phyloP scores from a whole-genome alignment of 2,113 vertebrate genomes.

The Pongo abelii region DNA sequence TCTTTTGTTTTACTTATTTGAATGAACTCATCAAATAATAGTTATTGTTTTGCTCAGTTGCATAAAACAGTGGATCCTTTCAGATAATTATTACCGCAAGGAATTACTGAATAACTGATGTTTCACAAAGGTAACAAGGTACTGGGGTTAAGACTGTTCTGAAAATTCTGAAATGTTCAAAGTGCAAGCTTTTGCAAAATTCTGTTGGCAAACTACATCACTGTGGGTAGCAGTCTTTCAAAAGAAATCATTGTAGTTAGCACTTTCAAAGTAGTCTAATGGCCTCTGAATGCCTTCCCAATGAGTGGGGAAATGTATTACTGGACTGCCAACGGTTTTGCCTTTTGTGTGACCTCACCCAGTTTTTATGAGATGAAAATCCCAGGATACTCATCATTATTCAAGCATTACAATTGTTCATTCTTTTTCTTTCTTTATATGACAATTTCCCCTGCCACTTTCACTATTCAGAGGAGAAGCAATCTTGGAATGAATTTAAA shows the following conservation, averaged over 20 bases:
- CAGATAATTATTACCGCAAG: not conserved
- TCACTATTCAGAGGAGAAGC: not conserved
- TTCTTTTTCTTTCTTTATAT: constrained; percentile 62
- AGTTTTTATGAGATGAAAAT: constrained; percentile 55
- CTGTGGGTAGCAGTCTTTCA: not conserved
- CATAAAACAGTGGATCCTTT: not conserved
- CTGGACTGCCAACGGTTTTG: constrained; percentile 45
- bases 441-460: constrained; percentile 37
- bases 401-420: constrained; percentile 47
- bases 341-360: constrained; percentile 34
- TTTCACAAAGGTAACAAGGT: not conserved
- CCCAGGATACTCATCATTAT: constrained; percentile 41
- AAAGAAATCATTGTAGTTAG: not conserved
- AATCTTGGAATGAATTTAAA: constrained; percentile 37
- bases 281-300: constrained; percentile 70
- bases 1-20: not conserved
- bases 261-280: constrained; percentile 68
- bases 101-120: not conserved
- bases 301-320: constrained; percentile 55
- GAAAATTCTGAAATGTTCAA: constrained; percentile 65
- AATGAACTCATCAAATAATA: not conserved
- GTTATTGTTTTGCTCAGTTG: not conserved
- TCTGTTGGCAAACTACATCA: not conserved
- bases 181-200: constrained; percentile 39
- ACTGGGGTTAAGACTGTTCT: constrained; percentile 1